Evolutionary conservation across 2,797 vertebrate species (phyloP), one percentile per base, ranked within the genome.

Genomic region (Amblyopsis hoosieri): DNA sequence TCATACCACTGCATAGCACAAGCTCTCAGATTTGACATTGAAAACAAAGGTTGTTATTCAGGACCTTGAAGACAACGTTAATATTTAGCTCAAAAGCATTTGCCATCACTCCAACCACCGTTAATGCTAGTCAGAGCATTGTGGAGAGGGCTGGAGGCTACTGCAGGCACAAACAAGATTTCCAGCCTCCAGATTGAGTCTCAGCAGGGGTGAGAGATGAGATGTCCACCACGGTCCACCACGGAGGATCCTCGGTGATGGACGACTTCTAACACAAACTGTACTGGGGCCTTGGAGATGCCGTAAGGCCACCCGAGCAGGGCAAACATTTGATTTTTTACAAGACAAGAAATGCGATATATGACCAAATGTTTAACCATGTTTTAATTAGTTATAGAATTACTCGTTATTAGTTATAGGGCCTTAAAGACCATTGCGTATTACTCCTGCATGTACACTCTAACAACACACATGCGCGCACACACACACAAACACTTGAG

Each of bases 101-200:
- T 5, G 48, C 19, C 45, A 23, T 72, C 57, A 78, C 7, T 62
- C 57, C 75, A 64, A 56, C 57, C 13, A 66, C 57, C 53, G 45
- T 54, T 54, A 72, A 59, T 69, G 62, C 62, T 52, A 72, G 66
- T 71, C 62, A 50, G 62, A 53, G 69, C 13, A 11, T 49, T 64
- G 71, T 66, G 31, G 33, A 15, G 33, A 76, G 64, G 74, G 71
- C 80, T 69, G 69, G 68, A 74, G 77, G 69, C 80, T 3, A 71
- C 80, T 78, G 67, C 58, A 74, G 80, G 83, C 83, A 78, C 81
- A 84, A 81, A 72, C 70, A 60, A 74, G 75, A 83, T 71, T 77
- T 81, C 74, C 77, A 80, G 82, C 66, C 76, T 88, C 88, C 90
- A 93, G 91, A 92, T 92, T 91, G 91, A 80, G 72, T 83, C 86